These are phyloP conservation scores for Antechinus flavipes DNA, from an alignment of 2,113 vertebrate genomes.

Conservation along the genomic window DNA sequence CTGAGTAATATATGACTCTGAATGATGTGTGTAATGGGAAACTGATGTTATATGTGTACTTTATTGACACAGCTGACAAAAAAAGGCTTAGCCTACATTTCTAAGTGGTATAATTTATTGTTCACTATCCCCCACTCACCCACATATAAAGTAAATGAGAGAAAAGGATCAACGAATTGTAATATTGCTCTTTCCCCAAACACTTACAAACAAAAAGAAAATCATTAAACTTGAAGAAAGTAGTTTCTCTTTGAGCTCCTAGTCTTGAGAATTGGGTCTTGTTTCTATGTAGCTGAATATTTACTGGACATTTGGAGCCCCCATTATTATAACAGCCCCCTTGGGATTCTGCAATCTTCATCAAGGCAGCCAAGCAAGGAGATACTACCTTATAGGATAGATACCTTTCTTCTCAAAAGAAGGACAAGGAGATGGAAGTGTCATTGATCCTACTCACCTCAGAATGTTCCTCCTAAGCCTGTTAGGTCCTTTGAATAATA, in stretches of 20 bases:
- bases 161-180: constrained; percentile 71
- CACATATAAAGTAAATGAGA: constrained; percentile 80
- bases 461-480: background rate
- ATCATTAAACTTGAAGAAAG: constrained; percentile 65
- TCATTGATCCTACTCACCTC: background rate
- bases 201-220: constrained; percentile 57
- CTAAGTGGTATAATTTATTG: constrained; percentile 84
- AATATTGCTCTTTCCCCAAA: constrained; percentile 74
- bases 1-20: constrained; percentile 83
- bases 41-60: constrained; percentile 82
- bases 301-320: accelerated
- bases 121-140: constrained; percentile 75
- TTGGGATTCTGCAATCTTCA: background rate
- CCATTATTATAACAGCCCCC: background rate
- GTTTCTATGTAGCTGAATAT: background rate
- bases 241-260: background rate
- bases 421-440: background rate
- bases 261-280: background rate
- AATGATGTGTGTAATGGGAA: constrained; percentile 84
- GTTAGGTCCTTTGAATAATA: background rate
- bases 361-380: background rate
- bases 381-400: background rate
- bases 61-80: constrained; percentile 83
- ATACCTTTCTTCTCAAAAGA: background rate
- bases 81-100: constrained; percentile 75